phyloP scores from a whole-genome alignment of 1,140 invertebrate genomes.

The Leucophenga varia region DNA sequence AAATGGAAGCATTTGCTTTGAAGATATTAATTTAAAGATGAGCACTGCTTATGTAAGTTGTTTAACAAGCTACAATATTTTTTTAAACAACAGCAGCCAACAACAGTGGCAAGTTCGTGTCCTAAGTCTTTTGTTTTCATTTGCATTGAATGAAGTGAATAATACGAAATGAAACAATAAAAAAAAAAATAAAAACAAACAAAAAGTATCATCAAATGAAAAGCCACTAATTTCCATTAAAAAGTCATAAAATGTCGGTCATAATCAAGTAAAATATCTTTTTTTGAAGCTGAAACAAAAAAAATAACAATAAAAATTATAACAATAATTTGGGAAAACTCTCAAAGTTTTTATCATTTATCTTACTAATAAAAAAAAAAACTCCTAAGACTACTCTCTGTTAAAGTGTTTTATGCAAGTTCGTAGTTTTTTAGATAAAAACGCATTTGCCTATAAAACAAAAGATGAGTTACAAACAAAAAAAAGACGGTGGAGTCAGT shows the following conservation, averaged over 20 bases:
- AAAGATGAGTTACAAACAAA: too few species aligned
- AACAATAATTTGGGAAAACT: too few species aligned
- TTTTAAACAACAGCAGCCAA: conserved; percentile 9
- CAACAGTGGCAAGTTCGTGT: conserved; percentile 22
- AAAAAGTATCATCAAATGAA: too few species aligned
- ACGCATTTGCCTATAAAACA: too few species aligned
- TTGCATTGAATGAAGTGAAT: conserved; percentile 21
- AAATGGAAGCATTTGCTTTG: conserved; percentile 3
- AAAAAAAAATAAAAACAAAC: conserved; percentile 18
- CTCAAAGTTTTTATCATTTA: too few species aligned
- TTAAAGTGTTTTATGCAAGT: too few species aligned
- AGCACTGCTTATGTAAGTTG: conserved; percentile 35
- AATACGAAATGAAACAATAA: conserved; percentile 19
- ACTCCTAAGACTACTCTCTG: too few species aligned
- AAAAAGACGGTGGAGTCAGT: too few species aligned
- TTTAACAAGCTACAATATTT: not conserved
- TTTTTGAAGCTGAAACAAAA: not conserved
- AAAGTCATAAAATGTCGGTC: conserved; percentile 23
- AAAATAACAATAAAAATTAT: conserved; percentile 1
- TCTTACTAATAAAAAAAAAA: too few species aligned
- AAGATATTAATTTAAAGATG: conserved; percentile 38
- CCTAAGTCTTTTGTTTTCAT: conserved; percentile 44
- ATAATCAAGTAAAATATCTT: not conserved
- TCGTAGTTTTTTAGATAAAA: too few species aligned
- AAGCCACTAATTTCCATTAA: conserved; percentile 36